Evolutionary conservation across 2,797 vertebrate genomes (phyloP).

Genomic region (Chaenodraco wilsoni): DNA sequence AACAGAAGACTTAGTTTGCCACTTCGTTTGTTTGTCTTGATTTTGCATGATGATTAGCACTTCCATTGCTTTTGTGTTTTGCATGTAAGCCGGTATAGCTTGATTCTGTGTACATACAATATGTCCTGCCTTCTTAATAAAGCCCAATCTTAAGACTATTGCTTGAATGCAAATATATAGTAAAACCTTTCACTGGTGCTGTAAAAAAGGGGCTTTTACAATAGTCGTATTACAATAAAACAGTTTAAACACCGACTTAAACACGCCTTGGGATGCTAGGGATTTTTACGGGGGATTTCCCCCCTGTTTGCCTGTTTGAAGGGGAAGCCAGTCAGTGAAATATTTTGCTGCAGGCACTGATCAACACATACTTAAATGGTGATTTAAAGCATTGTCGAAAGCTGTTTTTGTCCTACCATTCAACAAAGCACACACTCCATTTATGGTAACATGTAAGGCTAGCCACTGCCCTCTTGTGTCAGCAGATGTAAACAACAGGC

Average conservation of each 20-base stretch:
- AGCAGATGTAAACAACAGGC: conserved; percentile 18
- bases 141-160: not conserved
- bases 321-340: not conserved
- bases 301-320: not conserved
- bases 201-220: not conserved
- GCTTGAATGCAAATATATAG: too few species aligned
- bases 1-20: not conserved
- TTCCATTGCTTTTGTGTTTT: conserved; percentile 1
- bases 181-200: too few species aligned
- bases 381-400: conserved; percentile 8
- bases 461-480: conserved; percentile 64
- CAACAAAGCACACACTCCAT: not conserved
- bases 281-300: conserved; percentile 4
- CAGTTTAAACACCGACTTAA: not conserved
- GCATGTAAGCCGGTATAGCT: not conserved
- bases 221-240: not conserved
- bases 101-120: not conserved
- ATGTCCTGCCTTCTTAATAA: not conserved
- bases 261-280: not conserved
- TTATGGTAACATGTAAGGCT: conserved; percentile 9
- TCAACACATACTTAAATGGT: not conserved
- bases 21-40: not conserved
- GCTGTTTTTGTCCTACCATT: not conserved
- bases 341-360: not conserved
- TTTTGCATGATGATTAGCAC: not conserved